Evolutionary conservation across 2,888 invertebrate genomes (phyloP).

Genomic region (Pristionchus arcanus): DNA sequence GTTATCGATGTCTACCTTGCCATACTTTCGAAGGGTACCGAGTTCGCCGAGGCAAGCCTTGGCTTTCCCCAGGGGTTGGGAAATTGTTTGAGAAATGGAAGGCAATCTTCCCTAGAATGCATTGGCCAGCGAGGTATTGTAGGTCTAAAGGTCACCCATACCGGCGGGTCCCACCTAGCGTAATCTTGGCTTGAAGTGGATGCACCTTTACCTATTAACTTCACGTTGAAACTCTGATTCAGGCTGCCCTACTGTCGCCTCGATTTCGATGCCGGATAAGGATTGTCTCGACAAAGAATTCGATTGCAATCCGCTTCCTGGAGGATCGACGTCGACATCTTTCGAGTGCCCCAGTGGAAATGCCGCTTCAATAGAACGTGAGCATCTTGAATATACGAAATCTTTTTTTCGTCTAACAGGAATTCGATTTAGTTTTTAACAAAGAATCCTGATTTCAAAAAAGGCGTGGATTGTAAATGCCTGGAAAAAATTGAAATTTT

Average conservation of each 20-base stretch:
- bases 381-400: neutral
- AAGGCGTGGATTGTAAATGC: too few species aligned
- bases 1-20: too few species aligned
- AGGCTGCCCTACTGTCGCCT: neutral
- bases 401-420: too few species aligned
- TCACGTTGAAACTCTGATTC: neutral
- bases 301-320: conserved; percentile 41
- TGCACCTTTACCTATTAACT: neutral
- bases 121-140: too few species aligned
- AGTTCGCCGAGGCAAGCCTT: too few species aligned
- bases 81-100: too few species aligned
- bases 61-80: too few species aligned
- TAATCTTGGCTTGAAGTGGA: neutral
- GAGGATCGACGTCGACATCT: neutral
- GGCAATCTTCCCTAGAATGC: too few species aligned
- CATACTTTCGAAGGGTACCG: neutral
- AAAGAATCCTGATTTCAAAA: neutral
- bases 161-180: too few species aligned
- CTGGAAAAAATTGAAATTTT: too few species aligned
- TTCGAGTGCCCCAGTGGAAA: neutral
- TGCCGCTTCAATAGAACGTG: conserved; percentile 16
- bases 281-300: neutral
- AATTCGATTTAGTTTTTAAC: neutral
- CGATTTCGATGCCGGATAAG: neutral
- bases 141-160: too few species aligned